phyloP scores from a whole-genome alignment of 2,888 invertebrate species.

The Epistrophella euchroma region DNA sequence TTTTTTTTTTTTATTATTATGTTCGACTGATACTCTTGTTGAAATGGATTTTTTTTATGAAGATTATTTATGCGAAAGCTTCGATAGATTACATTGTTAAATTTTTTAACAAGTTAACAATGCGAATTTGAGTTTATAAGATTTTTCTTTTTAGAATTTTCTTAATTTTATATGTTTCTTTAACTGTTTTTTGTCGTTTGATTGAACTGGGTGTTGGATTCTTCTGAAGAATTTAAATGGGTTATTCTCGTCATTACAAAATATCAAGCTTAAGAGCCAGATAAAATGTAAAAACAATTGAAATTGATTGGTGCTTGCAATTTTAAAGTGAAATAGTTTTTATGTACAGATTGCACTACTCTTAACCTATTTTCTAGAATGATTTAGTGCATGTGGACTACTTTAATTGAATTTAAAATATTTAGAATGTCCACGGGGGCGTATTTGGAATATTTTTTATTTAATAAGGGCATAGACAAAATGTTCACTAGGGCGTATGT shows the following conservation, averaged over 20 bases:
- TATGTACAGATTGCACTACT: too few species aligned
- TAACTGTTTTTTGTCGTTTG: not conserved
- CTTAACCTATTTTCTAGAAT: not conserved
- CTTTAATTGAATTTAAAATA: not conserved
- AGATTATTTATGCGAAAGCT: slow-evolving; percentile 9
- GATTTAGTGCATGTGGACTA: not conserved
- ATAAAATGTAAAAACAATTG: slow-evolving; percentile 36
- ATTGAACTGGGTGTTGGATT: not conserved
- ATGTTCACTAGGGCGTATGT: slow-evolving; percentile 41
- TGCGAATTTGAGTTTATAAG: not conserved
- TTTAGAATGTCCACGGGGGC: not conserved
- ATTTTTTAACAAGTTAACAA: not conserved
- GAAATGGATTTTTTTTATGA: slow-evolving; percentile 18
- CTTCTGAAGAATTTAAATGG: not conserved
- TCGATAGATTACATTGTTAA: slow-evolving; percentile 46
- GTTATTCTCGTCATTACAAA: slow-evolving; percentile 37
- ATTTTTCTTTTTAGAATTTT: not conserved
- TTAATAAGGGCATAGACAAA: not conserved
- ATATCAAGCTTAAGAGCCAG: slow-evolving; percentile 13
- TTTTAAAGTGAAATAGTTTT: not conserved
- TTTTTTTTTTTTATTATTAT: slow-evolving; percentile 67
- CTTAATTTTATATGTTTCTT: not conserved
- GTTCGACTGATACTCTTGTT: slow-evolving; percentile 24
- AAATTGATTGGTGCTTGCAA: slow-evolving; percentile 69
- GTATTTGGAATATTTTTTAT: slow-evolving; percentile 10